Evolutionary conservation across 1,140 invertebrate species (phyloP).

Genomic region (Drosophila tsacasi): DNA sequence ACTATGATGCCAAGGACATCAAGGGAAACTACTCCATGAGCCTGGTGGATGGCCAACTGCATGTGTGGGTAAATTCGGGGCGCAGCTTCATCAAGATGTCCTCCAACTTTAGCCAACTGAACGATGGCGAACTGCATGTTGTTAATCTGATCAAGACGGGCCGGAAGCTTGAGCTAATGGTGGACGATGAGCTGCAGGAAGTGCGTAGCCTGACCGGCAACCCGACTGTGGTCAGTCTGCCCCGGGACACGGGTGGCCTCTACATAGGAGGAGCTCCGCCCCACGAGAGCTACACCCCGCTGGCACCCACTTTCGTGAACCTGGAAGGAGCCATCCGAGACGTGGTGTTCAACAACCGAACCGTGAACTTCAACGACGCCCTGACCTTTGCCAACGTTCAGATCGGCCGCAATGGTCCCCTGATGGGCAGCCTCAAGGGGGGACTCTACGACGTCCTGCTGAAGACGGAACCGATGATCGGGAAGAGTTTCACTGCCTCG

Average conservation of each 20-base stretch:
- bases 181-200: slow-evolving; percentile 89
- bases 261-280: slow-evolving; percentile 85
- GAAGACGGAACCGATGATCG: slow-evolving; percentile 85
- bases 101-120: slow-evolving; percentile 87
- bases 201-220: slow-evolving; percentile 86
- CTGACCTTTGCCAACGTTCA: slow-evolving; percentile 89
- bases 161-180: slow-evolving; percentile 87
- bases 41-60: slow-evolving; percentile 88
- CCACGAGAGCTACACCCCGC: slow-evolving; percentile 64
- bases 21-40: slow-evolving; percentile 89
- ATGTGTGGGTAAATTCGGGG: slow-evolving; percentile 88
- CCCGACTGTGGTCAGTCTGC: slow-evolving; percentile 86
- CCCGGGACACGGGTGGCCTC: slow-evolving; percentile 85
- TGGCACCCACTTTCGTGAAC: slow-evolving; percentile 85
- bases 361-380: slow-evolving; percentile 89
- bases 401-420: slow-evolving; percentile 89
- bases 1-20: slow-evolving; percentile 83
- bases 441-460: slow-evolving; percentile 84
- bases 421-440: slow-evolving; percentile 86
- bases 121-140: slow-evolving; percentile 89
- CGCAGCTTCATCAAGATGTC: slow-evolving; percentile 88
- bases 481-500: slow-evolving; percentile 84
- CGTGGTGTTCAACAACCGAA: slow-evolving; percentile 91
- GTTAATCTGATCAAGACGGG: slow-evolving; percentile 87
- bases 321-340: slow-evolving; percentile 93